These are phyloP conservation scores for Herpailurus yagouaroundi DNA, from an alignment of 2,113 vertebrate genomes.

Conservation along the genomic window DNA sequence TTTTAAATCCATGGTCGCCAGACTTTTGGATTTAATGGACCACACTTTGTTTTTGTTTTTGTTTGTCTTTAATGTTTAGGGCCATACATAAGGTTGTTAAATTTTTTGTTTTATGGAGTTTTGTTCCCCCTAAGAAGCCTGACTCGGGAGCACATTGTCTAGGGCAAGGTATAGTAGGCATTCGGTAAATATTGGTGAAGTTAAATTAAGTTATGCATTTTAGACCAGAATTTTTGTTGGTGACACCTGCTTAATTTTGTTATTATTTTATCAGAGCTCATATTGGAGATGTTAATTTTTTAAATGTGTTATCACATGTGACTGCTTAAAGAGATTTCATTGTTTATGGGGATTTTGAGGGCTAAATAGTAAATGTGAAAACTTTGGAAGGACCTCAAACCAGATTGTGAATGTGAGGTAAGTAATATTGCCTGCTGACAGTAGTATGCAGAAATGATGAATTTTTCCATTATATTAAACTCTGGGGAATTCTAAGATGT, in stretches of 20 bases:
- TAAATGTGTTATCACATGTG: not conserved
- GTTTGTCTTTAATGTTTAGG: not conserved
- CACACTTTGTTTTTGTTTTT: not conserved
- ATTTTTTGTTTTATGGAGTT: constrained; percentile 19
- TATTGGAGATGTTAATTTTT: not conserved
- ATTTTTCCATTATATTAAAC: constrained; percentile 37
- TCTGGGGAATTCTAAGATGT: constrained; percentile 20
- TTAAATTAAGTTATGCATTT: not conserved
- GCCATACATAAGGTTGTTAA: not conserved
- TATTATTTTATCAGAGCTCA: not conserved
- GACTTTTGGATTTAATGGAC: not conserved
- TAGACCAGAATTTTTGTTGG: not conserved
- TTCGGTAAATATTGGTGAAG: not conserved
- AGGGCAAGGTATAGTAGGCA: not conserved
- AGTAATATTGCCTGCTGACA: constrained; percentile 8
- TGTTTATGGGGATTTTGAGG: not conserved
- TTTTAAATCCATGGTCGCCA: not conserved
- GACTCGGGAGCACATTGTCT: not conserved
- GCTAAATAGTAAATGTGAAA: not conserved
- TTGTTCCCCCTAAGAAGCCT: not conserved
- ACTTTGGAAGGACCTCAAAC: not conserved
- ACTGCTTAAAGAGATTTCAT: not conserved
- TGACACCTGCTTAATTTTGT: constrained; percentile 11
- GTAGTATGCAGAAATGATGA: not conserved
- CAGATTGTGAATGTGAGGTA: not conserved